Percentiles rank a stretch among this genome's conserved stretches.
Conservation (phyloP, 2,113 vertebrate species). For the Copsychus sechellarum region DNA sequence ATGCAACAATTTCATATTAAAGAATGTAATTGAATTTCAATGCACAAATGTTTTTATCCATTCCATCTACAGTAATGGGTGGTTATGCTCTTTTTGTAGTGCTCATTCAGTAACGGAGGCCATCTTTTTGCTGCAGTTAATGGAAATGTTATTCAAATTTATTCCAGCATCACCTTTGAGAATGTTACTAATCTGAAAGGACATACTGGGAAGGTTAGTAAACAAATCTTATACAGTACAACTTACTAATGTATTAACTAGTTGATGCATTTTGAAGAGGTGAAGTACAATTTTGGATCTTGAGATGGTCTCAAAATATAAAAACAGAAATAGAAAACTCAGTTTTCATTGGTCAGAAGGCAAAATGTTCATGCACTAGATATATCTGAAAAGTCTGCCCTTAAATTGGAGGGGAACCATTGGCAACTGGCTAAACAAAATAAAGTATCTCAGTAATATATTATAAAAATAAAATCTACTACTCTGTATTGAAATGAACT, state of each 20-base stretch:
- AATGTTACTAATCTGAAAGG: constrained; percentile 88
- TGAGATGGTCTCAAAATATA: not conserved
- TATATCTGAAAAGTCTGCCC: not conserved
- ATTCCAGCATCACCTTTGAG: constrained; percentile 86
- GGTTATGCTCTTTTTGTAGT: constrained; percentile 73
- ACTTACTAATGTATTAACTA: not conserved
- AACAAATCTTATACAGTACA: not conserved
- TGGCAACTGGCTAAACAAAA: not conserved
- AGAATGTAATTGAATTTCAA: not conserved
- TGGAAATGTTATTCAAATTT: constrained; percentile 92
- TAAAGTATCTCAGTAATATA: not conserved
- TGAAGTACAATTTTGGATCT: not conserved
- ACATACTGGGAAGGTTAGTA: constrained; percentile 90
- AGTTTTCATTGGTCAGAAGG: not conserved
- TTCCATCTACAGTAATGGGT: not conserved
- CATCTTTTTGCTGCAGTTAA: constrained; percentile 92
- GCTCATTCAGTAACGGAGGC: constrained; percentile 89
- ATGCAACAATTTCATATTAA: not conserved
- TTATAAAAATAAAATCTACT: not conserved
- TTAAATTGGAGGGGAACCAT: not conserved
- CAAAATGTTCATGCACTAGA: not conserved
- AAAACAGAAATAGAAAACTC: not conserved
- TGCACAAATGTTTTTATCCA: not conserved
- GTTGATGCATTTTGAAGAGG: not conserved
- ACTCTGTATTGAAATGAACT: not conserved